A percentile compares a stretch with the other conserved stretches of the same genome.
phyloP scores from a whole-genome alignment of 2,888 invertebrate genomes.

The Erynnis tages region DNA sequence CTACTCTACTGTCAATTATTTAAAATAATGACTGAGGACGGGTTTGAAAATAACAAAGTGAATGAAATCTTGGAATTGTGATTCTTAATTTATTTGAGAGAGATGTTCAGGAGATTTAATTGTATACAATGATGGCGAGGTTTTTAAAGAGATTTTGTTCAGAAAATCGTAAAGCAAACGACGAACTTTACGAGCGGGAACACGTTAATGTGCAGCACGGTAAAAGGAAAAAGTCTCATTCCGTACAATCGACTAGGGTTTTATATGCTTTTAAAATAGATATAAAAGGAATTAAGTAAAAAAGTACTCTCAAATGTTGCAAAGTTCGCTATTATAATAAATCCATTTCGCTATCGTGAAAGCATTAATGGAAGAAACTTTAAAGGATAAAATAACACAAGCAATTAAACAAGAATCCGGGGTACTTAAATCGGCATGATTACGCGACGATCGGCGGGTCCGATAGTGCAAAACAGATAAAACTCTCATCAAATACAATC shows the following conservation, averaged over 20 bases:
- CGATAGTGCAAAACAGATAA: constrained; percentile 71
- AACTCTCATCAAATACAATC: constrained; percentile 79
- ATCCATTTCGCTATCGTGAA: constrained; percentile 28
- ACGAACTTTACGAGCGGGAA: constrained; percentile 28
- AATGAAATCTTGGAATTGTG: constrained; percentile 13
- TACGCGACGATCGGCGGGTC: constrained; percentile 52
- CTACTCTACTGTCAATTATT: background rate
- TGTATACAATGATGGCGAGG: constrained; percentile 25
- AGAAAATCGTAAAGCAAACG: constrained; percentile 28
- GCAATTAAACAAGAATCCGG: constrained; percentile 56
- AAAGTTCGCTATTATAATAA: constrained; percentile 23
- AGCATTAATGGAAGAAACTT: constrained; percentile 37
- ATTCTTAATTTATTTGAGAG: constrained; percentile 15
- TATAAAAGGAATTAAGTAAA: constrained; percentile 20
- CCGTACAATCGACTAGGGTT: constrained; percentile 27
- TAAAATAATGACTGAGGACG: background rate
- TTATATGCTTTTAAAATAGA: constrained; percentile 27
- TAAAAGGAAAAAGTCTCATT: constrained; percentile 27
- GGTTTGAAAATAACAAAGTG: constrained; percentile 13
- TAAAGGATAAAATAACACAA: constrained; percentile 49
- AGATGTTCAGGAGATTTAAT: constrained; percentile 20
- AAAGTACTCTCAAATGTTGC: constrained; percentile 13
- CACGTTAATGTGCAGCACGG: constrained; percentile 26
- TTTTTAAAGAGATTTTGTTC: constrained; percentile 28
- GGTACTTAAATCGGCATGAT: constrained; percentile 61